Evolutionary conservation across 2,888 invertebrate species (phyloP).

Genomic region (Thereva unica): DNA sequence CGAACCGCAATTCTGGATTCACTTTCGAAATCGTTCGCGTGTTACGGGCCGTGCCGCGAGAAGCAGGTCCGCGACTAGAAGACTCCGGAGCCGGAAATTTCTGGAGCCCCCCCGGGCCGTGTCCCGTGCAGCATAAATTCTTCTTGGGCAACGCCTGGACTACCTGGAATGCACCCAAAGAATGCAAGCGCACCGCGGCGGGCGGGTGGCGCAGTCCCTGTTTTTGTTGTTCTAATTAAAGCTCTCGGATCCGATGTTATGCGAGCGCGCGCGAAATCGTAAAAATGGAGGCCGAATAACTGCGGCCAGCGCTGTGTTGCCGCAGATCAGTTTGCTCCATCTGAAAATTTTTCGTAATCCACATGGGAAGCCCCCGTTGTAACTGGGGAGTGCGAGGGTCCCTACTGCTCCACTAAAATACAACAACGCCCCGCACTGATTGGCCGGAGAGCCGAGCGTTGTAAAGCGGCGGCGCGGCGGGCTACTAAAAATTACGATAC

Average conservation of each 20-base stretch:
- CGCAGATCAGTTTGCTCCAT: conserved; percentile 37
- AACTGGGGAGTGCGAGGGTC: conserved; percentile 25
- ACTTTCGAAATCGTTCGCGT: conserved; percentile 17
- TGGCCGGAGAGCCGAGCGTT: conserved; percentile 13
- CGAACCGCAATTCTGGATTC: conserved; percentile 6
- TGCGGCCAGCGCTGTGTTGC: conserved; percentile 2
- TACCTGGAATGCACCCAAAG: conserved; percentile 31
- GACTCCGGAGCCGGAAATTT: conserved; percentile 16
- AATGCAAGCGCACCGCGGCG: conserved; percentile 27
- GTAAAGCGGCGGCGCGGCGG: conserved; percentile 14
- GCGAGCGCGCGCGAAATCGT: conserved; percentile 6
- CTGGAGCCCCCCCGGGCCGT: not conserved
- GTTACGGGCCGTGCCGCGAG: not conserved
- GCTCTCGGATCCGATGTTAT: conserved; percentile 14
- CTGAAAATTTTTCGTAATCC: conserved; percentile 39
- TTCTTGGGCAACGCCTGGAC: conserved; percentile 33
- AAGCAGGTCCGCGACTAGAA: conserved; percentile 1
- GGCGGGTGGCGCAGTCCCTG: conserved; percentile 17
- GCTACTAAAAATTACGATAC: conserved; percentile 28
- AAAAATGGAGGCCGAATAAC: conserved; percentile 1
- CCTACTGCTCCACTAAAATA: conserved; percentile 1
- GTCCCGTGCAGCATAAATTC: conserved; percentile 15
- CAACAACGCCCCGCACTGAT: conserved; percentile 26
- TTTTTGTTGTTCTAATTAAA: conserved; percentile 22
- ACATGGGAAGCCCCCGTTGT: conserved; percentile 22